phyloP scores from a whole-genome alignment of 1,140 invertebrate genomes.

The Drosophila saltans region DNA sequence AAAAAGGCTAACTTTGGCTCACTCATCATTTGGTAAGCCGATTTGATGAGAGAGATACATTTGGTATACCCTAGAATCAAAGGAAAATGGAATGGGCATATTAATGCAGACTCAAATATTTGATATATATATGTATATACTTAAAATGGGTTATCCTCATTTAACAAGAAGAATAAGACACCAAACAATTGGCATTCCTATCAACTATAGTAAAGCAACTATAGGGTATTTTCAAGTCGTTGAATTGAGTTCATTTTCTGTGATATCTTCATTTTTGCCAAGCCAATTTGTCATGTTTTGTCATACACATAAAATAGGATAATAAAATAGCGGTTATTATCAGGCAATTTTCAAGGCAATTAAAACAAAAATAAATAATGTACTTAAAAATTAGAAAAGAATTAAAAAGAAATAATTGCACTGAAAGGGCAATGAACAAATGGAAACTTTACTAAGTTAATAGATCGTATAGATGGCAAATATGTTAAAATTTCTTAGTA shows the following conservation, averaged over 20 bases:
- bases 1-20: neutral
- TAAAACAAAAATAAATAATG: slow-evolving; percentile 22
- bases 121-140: no score
- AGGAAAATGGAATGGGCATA: neutral
- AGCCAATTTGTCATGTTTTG: slow-evolving; percentile 9
- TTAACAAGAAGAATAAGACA: no score
- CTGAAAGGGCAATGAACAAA: slow-evolving; percentile 18
- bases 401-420: neutral
- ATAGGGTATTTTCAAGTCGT: neutral
- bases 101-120: no score
- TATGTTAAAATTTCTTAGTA: no score
- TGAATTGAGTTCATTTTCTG: neutral
- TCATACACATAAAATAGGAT: neutral
- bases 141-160: no score
- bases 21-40: neutral
- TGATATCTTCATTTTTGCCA: slow-evolving; percentile 1
- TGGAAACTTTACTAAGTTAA: neutral
- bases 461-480: no score
- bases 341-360: slow-evolving; percentile 16
- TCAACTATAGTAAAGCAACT: no score
- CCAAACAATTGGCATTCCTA: no score
- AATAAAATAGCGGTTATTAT: slow-evolving; percentile 4
- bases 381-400: neutral
- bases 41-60: neutral
- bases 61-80: neutral